Conservation (phyloP, 2,888 invertebrate species). For the Cantharis rustica region DNA sequence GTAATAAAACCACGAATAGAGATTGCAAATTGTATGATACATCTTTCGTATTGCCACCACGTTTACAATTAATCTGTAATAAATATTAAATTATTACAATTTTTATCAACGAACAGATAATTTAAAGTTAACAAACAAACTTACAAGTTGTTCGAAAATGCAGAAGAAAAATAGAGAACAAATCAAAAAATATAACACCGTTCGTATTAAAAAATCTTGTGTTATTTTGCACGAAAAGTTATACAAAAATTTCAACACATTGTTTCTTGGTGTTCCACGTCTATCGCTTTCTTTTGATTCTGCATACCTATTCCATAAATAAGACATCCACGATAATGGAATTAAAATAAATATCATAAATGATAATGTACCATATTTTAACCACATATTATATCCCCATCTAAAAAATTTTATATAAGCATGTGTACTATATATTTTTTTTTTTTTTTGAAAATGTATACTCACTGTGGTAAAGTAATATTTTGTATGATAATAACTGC, state of each 20-base stretch:
- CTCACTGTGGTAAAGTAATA: conserved; percentile 62
- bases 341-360: conserved; percentile 64
- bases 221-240: conserved; percentile 66
- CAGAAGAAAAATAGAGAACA: conserved; percentile 67
- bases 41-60: neutral
- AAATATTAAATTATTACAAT: conserved; percentile 1
- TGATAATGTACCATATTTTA: conserved; percentile 55
- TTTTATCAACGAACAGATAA: neutral
- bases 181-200: conserved; percentile 69
- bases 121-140: conserved; percentile 38
- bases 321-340: conserved; percentile 77
- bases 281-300: conserved; percentile 57
- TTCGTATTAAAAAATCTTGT: conserved; percentile 66
- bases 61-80: conserved; percentile 32
- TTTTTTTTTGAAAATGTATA: too few relatives aligned
- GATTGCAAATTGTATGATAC: neutral
- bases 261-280: conserved; percentile 63
- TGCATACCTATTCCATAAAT: conserved; percentile 63
- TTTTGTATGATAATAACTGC: conserved; percentile 67
- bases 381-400: conserved; percentile 46
- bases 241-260: conserved; percentile 62
- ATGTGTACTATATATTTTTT: too few relatives aligned
- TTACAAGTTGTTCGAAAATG: conserved; percentile 69
- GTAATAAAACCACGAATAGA: neutral
- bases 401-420: conserved; percentile 26